These are phyloP conservation scores for Diaperis boleti DNA, from an alignment of 2,888 invertebrate species.

Conservation along the genomic window DNA sequence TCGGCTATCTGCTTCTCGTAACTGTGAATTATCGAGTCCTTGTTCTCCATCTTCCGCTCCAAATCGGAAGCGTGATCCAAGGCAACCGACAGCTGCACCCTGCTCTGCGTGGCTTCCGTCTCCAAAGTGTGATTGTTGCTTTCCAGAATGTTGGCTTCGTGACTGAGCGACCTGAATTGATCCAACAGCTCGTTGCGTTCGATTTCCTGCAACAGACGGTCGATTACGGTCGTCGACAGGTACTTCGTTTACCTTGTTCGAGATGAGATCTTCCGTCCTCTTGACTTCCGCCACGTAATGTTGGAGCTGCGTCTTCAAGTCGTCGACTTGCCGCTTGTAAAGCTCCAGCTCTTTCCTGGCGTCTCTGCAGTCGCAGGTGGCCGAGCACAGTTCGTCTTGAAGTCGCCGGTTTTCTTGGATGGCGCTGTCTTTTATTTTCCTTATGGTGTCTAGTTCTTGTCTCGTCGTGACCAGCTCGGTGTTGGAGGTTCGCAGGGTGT, in stretches of 20 bases:
- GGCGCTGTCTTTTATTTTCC: constrained; percentile 71
- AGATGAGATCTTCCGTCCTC: constrained; percentile 81
- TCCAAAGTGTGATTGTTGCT: constrained; percentile 85
- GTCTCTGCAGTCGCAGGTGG: constrained; percentile 72
- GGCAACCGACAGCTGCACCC: constrained; percentile 69
- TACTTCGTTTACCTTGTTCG: constrained; percentile 70
- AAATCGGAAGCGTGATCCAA: constrained; percentile 73
- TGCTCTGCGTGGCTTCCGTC: constrained; percentile 79
- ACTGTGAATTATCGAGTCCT: constrained; percentile 68
- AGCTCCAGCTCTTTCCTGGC: constrained; percentile 77
- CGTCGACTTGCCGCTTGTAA: constrained; percentile 78
- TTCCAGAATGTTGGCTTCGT: constrained; percentile 82
- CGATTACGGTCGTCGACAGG: too few species aligned
- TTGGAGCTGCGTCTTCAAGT: constrained; percentile 81
- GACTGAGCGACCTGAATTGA: constrained; percentile 81
- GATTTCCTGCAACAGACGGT: constrained; percentile 74
- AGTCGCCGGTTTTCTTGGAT: constrained; percentile 77
- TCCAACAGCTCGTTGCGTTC: constrained; percentile 85
- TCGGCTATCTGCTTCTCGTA: constrained; percentile 72
- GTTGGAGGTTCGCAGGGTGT: constrained; percentile 60
- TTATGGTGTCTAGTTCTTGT: constrained; percentile 71
- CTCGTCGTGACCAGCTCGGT: constrained; percentile 71
- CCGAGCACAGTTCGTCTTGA: constrained; percentile 78
- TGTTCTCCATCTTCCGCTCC: constrained; percentile 73
- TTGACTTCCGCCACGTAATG: constrained; percentile 86